Percentiles rank a stretch among this genome's conserved stretches.
Conservation (phyloP, 2,113 vertebrate genomes). For the Tautogolabrus adspersus region DNA sequence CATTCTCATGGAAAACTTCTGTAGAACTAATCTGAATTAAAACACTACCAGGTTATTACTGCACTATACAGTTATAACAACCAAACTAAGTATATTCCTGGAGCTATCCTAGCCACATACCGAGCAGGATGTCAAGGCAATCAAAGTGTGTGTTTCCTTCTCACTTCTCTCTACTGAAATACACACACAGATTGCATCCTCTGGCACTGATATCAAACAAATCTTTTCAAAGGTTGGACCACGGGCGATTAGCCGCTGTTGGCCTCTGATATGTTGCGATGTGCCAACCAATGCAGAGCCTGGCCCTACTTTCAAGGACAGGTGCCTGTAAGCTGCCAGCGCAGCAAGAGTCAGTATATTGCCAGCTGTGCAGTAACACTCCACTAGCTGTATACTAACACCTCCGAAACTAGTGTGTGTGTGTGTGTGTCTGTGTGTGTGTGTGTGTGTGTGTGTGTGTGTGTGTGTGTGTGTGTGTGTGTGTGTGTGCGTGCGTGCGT, state of each 20-base stretch:
- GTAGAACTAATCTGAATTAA: constrained; percentile 27
- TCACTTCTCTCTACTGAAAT: constrained; percentile 2
- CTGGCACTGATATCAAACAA: constrained; percentile 71
- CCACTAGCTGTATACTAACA: constrained; percentile 35
- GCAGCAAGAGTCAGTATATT: constrained; percentile 58
- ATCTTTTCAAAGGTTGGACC: constrained; percentile 70
- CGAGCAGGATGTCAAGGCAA: constrained; percentile 31
- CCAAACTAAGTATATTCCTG: constrained; percentile 10
- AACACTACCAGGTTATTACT: background rate
- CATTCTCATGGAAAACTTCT: background rate
- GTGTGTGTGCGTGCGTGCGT: no score
- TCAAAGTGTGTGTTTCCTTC: background rate
- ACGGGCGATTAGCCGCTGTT: constrained; percentile 59
- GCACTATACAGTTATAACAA: background rate
- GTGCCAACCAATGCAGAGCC: constrained; percentile 65
- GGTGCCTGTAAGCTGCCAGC: constrained; percentile 56
- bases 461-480: no score
- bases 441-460: no score
- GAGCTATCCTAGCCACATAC: constrained; percentile 15
- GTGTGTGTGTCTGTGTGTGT: no score
- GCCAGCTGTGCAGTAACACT: constrained; percentile 40
- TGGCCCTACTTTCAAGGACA: constrained; percentile 70
- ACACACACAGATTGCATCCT: constrained; percentile 20
- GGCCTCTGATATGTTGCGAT: constrained; percentile 66
- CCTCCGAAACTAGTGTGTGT: constrained; percentile 1